Evolutionary conservation across 2,113 vertebrate species (phyloP).

Genomic region (Solenodon paradoxus): DNA sequence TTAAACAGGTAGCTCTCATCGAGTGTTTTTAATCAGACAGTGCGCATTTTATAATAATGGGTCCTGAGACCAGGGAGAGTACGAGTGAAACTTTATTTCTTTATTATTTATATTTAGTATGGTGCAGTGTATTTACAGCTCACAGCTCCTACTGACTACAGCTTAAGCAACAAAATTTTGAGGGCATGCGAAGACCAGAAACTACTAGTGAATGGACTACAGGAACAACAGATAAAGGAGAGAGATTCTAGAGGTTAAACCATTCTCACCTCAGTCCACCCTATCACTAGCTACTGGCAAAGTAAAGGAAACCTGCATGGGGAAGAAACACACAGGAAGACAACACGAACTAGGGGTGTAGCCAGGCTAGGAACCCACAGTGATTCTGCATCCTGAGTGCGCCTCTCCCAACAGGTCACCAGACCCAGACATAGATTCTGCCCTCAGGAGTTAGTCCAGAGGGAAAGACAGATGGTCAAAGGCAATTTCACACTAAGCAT

Average conservation of each 20-base stretch:
- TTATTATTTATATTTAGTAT: neutral
- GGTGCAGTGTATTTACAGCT: neutral
- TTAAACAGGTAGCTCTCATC: constrained; percentile 72
- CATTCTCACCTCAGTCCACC: neutral
- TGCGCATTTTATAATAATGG: constrained; percentile 70
- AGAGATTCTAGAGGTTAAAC: neutral
- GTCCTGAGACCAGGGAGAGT: constrained; percentile 13
- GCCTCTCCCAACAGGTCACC: neutral
- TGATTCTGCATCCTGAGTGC: neutral
- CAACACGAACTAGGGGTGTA: neutral
- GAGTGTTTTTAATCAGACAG: constrained; percentile 60
- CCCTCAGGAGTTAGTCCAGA: neutral
- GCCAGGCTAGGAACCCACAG: neutral
- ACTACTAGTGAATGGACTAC: neutral
- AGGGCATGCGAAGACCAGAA: neutral
- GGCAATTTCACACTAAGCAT: neutral
- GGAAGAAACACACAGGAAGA: neutral
- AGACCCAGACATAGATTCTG: neutral
- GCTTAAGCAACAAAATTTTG: neutral
- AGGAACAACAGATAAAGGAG: neutral
- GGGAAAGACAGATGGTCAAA: neutral
- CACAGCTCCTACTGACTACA: neutral
- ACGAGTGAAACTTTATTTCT: constrained; percentile 27
- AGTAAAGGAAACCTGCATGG: neutral
- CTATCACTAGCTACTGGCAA: neutral